phyloP scores from a whole-genome alignment of 2,888 invertebrate genomes.

The Trichogramma evanescens region DNA sequence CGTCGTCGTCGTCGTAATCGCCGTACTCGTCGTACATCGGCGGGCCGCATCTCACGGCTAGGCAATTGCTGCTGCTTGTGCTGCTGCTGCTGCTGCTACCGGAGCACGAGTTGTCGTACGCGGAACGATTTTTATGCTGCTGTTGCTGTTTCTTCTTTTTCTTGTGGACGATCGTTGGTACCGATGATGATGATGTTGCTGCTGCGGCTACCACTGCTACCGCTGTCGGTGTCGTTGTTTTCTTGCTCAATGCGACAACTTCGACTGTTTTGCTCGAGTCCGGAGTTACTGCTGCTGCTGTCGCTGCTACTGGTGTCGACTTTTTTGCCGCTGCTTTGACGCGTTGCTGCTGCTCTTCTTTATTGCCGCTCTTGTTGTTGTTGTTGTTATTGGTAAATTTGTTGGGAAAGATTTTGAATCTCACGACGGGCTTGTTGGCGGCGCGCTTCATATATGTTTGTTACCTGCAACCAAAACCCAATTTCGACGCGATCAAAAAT shows the following conservation, averaged over 20 bases:
- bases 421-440: slow-evolving; percentile 18
- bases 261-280: neutral
- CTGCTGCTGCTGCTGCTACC: neutral
- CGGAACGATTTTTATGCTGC: too few relatives aligned
- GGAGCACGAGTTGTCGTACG: neutral
- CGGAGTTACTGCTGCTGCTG: neutral
- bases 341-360: too few relatives aligned
- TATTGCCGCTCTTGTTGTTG: too few relatives aligned
- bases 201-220: neutral
- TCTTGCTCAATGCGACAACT: neutral
- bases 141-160: too few relatives aligned
- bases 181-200: neutral
- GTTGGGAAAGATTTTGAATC: slow-evolving; percentile 19
- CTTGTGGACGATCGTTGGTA: too few relatives aligned
- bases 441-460: slow-evolving; percentile 20
- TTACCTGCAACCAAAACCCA: too few relatives aligned
- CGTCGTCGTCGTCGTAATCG: neutral
- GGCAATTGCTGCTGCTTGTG: slow-evolving; percentile 3
- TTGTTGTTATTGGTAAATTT: neutral
- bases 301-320: neutral
- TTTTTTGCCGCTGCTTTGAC: too few relatives aligned
- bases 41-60: too few relatives aligned
- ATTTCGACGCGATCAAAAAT: too few relatives aligned
- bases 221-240: neutral
- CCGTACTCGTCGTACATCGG: neutral